These are phyloP conservation scores for Laupala kohalensis DNA, from an alignment of 1,140 invertebrate genomes.

Conservation along the genomic window DNA sequence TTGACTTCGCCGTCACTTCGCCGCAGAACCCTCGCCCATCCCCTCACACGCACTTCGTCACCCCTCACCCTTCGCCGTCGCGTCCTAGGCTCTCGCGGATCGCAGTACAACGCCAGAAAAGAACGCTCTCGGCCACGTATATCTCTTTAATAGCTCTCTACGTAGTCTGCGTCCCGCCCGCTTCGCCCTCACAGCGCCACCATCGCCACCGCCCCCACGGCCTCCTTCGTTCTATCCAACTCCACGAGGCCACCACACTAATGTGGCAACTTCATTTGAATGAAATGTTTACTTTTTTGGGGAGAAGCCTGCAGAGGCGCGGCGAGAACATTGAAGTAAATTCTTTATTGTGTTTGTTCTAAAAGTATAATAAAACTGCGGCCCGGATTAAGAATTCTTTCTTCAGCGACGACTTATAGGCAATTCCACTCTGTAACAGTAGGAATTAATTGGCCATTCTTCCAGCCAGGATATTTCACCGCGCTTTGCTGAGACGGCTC, in stretches of 20 bases:
- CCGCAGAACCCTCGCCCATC: too few species aligned
- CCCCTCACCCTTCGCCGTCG: too few species aligned
- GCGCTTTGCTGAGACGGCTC: neutral
- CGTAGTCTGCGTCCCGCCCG: too few species aligned
- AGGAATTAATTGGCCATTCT: conserved; percentile 15
- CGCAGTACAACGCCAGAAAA: neutral
- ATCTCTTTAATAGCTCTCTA: neutral
- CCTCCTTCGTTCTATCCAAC: neutral
- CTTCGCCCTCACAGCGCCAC: too few species aligned
- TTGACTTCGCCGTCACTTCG: neutral
- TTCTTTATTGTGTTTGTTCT: neutral
- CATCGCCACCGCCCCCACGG: too few species aligned
- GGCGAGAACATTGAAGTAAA: neutral
- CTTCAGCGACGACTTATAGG: conserved; percentile 11
- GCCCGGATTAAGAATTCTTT: conserved; percentile 14
- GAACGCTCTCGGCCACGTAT: neutral
- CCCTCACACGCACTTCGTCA: neutral
- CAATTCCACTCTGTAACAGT: neutral
- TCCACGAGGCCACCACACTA: neutral
- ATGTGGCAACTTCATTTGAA: neutral
- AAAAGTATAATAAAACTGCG: conserved; percentile 4
- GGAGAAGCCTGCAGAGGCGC: neutral
- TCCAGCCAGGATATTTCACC: neutral
- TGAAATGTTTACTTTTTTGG: neutral
- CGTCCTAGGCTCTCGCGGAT: neutral